A percentile compares a stretch with the other conserved stretches of the same genome.
phyloP scores from a whole-genome alignment of 2,797 vertebrate genomes.

The Darevskia nairensis region DNA sequence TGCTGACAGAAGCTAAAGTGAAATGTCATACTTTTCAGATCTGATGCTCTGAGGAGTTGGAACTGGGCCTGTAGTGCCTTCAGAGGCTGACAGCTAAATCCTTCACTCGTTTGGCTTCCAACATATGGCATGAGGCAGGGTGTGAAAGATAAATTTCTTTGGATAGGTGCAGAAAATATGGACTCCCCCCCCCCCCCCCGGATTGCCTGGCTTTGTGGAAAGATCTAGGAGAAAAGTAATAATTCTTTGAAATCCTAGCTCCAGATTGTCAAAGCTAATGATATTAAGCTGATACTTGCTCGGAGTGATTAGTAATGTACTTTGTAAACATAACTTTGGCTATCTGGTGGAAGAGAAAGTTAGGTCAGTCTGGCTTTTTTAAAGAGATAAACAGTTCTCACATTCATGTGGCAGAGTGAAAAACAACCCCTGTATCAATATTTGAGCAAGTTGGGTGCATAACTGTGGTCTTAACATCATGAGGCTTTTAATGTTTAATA shows the following conservation, averaged over 20 bases:
- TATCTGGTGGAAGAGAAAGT: neutral
- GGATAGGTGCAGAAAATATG: conserved; percentile 73
- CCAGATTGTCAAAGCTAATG: conserved; percentile 53
- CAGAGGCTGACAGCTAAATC: conserved; percentile 78
- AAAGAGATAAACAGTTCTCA: neutral
- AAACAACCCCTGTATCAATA: neutral
- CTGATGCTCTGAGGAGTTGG: conserved; percentile 63
- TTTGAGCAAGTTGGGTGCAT: neutral
- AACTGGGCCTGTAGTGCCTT: conserved; percentile 71
- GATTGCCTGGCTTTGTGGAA: conserved; percentile 63
- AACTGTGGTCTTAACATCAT: neutral
- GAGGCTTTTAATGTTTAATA: too few species aligned
- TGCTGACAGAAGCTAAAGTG: conserved; percentile 78
- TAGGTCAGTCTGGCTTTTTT: neutral
- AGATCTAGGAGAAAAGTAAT: conserved; percentile 65
- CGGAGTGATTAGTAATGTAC: conserved; percentile 35
- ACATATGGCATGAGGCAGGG: conserved; percentile 78
- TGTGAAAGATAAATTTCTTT: conserved; percentile 80
- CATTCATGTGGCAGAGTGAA: neutral
- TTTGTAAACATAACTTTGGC: neutral
- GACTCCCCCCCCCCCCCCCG: conserved; percentile 48
- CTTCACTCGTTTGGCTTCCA: conserved; percentile 75
- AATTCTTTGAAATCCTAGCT: conserved; percentile 45
- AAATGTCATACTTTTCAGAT: conserved; percentile 76
- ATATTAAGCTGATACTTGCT: conserved; percentile 39